Percentiles rank a stretch among this genome's conserved stretches.
These are phyloP conservation scores for Chaenodraco wilsoni DNA, from an alignment of 2,797 vertebrate genomes.

Conservation along the genomic window DNA sequence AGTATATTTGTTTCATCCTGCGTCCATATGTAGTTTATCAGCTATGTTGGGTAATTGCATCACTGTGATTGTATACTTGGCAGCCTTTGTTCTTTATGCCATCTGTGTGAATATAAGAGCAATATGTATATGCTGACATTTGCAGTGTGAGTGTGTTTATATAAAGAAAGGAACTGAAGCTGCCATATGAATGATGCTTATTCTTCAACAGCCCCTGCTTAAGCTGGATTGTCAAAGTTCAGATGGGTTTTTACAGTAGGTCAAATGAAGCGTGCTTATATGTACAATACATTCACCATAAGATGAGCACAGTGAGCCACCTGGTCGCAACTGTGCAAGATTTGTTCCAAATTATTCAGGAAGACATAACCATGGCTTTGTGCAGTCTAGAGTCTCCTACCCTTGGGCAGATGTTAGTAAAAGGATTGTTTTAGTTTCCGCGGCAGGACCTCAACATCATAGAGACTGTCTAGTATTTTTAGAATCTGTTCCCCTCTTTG, in stretches of 20 bases:
- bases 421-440: conserved; percentile 65
- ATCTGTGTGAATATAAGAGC: conserved; percentile 69
- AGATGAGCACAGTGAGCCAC: conserved; percentile 30
- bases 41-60: conserved; percentile 58
- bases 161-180: conserved; percentile 36
- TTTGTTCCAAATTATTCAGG: conserved; percentile 31
- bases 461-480: conserved; percentile 64
- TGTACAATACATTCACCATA: conserved; percentile 4
- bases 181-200: conserved; percentile 37
- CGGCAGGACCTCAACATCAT: conserved; percentile 49
- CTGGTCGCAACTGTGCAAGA: conserved; percentile 14
- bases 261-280: conserved; percentile 35
- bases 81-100: conserved; percentile 58
- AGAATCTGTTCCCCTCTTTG: conserved; percentile 57
- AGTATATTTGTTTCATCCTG: conserved; percentile 58
- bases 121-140: conserved; percentile 71
- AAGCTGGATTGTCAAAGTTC: conserved; percentile 61
- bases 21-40: conserved; percentile 70
- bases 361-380: conserved; percentile 39
- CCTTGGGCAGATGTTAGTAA: conserved; percentile 45
- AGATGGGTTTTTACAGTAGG: conserved; percentile 36
- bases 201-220: conserved; percentile 54
- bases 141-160: conserved; percentile 16
- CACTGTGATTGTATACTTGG: conserved; percentile 68
- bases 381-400: conserved; percentile 28